Percentiles rank a stretch among this genome's conserved stretches.
These are phyloP conservation scores for Guaruba guarouba DNA, from an alignment of 2,113 vertebrate genomes.

Conservation along the genomic window DNA sequence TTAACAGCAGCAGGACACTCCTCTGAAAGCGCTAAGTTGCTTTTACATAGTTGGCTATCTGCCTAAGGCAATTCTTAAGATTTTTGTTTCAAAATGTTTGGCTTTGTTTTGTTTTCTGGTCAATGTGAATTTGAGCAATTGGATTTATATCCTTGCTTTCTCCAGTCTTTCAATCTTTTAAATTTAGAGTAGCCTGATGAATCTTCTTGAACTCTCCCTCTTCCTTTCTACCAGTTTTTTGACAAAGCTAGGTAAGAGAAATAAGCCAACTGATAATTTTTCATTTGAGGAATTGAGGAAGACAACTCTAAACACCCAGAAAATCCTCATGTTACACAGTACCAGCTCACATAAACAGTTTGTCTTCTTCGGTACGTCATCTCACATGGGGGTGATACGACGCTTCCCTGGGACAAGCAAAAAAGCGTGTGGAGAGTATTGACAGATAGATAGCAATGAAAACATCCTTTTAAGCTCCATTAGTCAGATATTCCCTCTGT, in stretches of 20 bases:
- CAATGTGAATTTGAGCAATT: not conserved
- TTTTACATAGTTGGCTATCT: not conserved
- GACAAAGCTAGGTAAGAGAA: not conserved
- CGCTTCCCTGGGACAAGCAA: rapidly evolving
- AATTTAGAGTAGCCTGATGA: not conserved
- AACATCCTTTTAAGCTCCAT: not conserved
- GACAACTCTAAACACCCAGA: not conserved
- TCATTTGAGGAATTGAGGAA: not conserved
- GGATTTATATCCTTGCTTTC: not conserved
- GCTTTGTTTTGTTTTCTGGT: not conserved
- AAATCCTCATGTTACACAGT: not conserved
- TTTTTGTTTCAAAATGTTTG: not conserved
- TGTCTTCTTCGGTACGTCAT: rapidly evolving
- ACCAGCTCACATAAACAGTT: rapidly evolving
- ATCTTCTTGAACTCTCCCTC: not conserved
- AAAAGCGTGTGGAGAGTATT: not conserved
- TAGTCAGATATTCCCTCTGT: not conserved
- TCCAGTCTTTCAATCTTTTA: not conserved
- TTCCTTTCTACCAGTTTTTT: not conserved
- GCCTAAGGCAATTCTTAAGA: not conserved
- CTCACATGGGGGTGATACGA: rapidly evolving
- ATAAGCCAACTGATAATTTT: not conserved
- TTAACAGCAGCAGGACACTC: not conserved
- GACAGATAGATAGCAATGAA: not conserved
- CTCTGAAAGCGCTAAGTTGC: not conserved